Conservation (phyloP, 1,140 invertebrate genomes). For the Bombyx mandarina region DNA sequence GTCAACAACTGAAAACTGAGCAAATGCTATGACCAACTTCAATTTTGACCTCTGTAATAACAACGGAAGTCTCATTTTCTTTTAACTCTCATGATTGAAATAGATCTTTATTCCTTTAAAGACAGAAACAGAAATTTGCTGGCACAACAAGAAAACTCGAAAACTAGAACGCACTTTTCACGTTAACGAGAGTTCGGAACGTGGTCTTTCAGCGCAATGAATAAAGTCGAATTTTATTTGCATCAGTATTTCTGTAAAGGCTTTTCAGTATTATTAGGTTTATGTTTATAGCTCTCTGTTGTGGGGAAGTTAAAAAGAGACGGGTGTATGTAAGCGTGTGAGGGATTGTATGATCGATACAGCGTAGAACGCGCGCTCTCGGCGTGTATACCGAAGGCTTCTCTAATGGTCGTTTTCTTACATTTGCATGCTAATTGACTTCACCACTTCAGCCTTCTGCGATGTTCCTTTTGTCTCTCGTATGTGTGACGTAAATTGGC, state of each 20-base stretch:
- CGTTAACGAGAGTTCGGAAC: not conserved
- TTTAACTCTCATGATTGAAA: conserved; percentile 48
- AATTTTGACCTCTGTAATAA: conserved; percentile 45
- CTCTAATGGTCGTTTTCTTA: conserved; percentile 68
- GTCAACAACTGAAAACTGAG: conserved; percentile 43
- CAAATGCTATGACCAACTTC: conserved; percentile 19
- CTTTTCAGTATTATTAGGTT: conserved; percentile 42
- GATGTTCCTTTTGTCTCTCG: conserved; percentile 47
- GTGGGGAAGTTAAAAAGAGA: conserved; percentile 67
- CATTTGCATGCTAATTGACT: conserved; percentile 67
- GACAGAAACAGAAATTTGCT: conserved; percentile 58
- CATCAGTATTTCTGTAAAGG: conserved; percentile 8
- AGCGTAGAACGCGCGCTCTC: conserved; percentile 18
- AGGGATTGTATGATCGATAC: conserved; percentile 62
- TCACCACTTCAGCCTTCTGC: conserved; percentile 31
- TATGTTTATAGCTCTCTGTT: conserved; percentile 68
- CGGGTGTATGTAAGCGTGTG: conserved; percentile 62
- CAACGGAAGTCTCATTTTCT: conserved; percentile 55
- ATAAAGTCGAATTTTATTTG: conserved; percentile 10
- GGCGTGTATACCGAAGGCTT: conserved; percentile 35
- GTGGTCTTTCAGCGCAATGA: conserved; percentile 1
- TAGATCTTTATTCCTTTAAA: conserved; percentile 70
- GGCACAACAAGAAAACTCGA: conserved; percentile 43
- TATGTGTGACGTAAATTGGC: conserved; percentile 44
- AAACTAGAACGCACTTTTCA: too few species aligned